Conservation (phyloP, 2,113 vertebrate species). For the Oryzias javanicus region DNA sequence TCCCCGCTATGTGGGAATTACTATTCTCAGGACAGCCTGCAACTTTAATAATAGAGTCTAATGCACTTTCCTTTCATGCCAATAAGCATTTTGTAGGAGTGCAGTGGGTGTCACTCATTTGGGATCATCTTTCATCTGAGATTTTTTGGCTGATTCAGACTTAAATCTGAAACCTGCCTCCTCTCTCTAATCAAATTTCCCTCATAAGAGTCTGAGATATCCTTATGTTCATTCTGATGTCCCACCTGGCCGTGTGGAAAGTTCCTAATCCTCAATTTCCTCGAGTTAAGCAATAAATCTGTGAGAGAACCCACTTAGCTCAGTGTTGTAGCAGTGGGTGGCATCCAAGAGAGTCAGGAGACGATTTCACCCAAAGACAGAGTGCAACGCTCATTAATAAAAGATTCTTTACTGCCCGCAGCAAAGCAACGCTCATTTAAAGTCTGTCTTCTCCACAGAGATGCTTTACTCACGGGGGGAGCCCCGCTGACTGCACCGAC, state of each 20-base stretch:
- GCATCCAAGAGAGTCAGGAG: constrained; percentile 36
- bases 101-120: constrained; percentile 31
- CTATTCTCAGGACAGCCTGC: neutral
- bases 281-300: constrained; percentile 31
- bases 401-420: constrained; percentile 54
- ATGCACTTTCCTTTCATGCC: constrained; percentile 33
- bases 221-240: constrained; percentile 27
- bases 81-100: constrained; percentile 31
- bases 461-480: constrained; percentile 25
- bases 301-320: constrained; percentile 50
- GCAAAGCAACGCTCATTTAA: constrained; percentile 43
- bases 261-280: constrained; percentile 27
- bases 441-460: constrained; percentile 32
- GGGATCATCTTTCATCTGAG: constrained; percentile 20
- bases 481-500: neutral
- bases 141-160: constrained; percentile 20
- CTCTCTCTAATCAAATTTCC: constrained; percentile 38
- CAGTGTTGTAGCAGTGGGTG: constrained; percentile 38
- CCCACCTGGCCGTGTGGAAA: constrained; percentile 30
- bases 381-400: constrained; percentile 71
- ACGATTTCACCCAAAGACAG: constrained; percentile 53
- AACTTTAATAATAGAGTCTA: constrained; percentile 11
- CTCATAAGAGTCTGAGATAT: constrained; percentile 28
- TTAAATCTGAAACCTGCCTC: constrained; percentile 33
- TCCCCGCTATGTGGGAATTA: too few relatives aligned